Base-by-base conservation (phyloP, 2,888 invertebrate species). In the Caenorhabditis angaria region DNA sequence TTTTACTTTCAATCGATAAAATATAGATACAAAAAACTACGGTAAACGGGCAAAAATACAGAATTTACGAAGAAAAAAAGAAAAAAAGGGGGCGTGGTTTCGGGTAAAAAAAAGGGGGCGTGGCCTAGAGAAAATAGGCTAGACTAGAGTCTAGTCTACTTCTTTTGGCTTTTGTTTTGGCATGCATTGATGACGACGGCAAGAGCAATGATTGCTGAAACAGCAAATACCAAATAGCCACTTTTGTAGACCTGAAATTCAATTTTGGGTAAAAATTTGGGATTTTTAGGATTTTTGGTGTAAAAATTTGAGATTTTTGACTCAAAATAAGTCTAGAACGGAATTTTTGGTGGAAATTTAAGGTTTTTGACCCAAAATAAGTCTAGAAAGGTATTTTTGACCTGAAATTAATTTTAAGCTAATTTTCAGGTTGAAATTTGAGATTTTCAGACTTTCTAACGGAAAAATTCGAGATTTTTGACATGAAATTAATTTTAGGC, bases 211-310 rank as follows among this genome's bases (percentile, higher is more conserved):
- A 84, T 60, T 50, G 78, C 71, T 47, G 87, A 82, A 35, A 85
- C 60, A 25, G 70, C 85, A 61, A 88, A 65, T 24, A 87, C 87
- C 12, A 83, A 63, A 67, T 77, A 88, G 68, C 88, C 87, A 27
- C 80, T 78, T 60, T 81, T 82, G 80, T 87, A 87, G 54, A 87
- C 77, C 64, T 76, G 61, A 53, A 65, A 59, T 51, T 35, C 8
- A 53, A 53, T 53, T 24, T n/a, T n/a, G n/a, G n/a, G n/a, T n/a
- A n/a, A n/a, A n/a, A n/a, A 41, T 41, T 41, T 14, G n/a, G n/a
- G n/a, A n/a, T n/a, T n/a, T 50, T 18, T 20, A 50, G 6, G 22
- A 50, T 5, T 50, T 50, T 50, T 10, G 1, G 14, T n/a, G n/a
- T n/a, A n/a, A n/a, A n/a, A n/a, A n/a, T n/a, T n/a, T n/a, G n/a